Evolutionary conservation across 2,797 vertebrate species (phyloP), one percentile per base, ranked within the genome.

Genomic region (Trematomus bernacchii): DNA sequence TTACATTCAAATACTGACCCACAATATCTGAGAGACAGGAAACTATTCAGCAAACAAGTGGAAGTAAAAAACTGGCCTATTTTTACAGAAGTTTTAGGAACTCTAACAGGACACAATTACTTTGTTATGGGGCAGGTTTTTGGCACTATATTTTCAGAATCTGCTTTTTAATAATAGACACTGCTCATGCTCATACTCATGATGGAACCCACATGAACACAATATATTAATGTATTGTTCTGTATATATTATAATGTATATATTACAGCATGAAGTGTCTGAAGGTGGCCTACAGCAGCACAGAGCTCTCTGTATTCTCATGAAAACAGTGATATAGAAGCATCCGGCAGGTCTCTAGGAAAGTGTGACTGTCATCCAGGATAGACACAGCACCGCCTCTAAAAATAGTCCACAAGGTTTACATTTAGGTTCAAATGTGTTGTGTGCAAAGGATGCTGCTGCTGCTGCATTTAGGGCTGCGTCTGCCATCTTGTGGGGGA

Each of bases 401-500:
- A 90, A 90, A 93, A 92, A 93, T 92, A 94, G 85, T 77, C 33
- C 53, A 13, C 44, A 48, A 6, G 75, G 57, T 87, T 76, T 89
- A 71, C 77, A 86, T 92, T 76, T 87, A 88, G 87, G 80, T 76
- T 74, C 11, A 77, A 78, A 76, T 14, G 54, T 83, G 66, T 62
- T 79, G 65, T 51, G 48, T 79, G 66, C 70, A 68, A 72, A 84
- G 43, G 77, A 52, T 54, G 69, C 50, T 51, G 62, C 48, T 72
- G 53, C 40, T 72, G 55, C 40, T 40, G 15, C 33, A 71, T n/a
- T 43, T 43, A 77, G 43, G 77, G 54, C 64, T 23, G 7, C 10
- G 68, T 78, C 67, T 84, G 88, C 91, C 93, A 92, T 57, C 94
- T 93, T 82, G 87, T 92, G 92, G 86, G 6, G 3, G 16, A 47